Evolutionary conservation across 2,113 vertebrate genomes (phyloP), one percentile per base, ranked within the genome.

Genomic region (Macroglossus sobrinus): DNA sequence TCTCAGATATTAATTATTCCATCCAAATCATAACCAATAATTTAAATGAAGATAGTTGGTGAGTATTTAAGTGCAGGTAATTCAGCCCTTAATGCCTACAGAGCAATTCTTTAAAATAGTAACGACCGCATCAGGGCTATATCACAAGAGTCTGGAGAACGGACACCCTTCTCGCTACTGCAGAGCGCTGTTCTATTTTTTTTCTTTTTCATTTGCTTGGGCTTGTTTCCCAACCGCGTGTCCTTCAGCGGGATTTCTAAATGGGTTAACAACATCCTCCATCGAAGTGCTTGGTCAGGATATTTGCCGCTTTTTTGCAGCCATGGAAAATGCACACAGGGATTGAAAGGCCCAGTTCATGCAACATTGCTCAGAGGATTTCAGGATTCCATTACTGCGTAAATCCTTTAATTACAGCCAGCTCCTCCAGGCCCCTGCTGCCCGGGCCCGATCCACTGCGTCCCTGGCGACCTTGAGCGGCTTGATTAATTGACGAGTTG

Each of bases 401-500:
- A 98, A 98, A 97, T 96, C 97, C 89, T 98, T 97, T 94, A 97
- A 98, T 97, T 97, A 98, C 98, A 97, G 96, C 90, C 35, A 21
- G 92, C 94, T 97, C 94, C 96, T 98, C 59, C 75, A 74, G 95
- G 96, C 76, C 76, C 24, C 1, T 78, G 68, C 95, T 85, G 84
- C 93, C 93, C 14, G 7, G 93, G 76, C 93, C 79, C 97, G 95
- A 72, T 96, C 95, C 94, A 89, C 88, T 79, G 61, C 0, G 4
- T 96, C 93, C 94, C 96, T 79, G 84, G 90, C 8, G 96, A 96
- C 96, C 93, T 97, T 97, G 96, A 78, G 94, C 78, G 28, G 26
- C 92, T 94, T 97, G 96, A 95, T 97, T 97, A 98, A 97, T 97
- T 96, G 96, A 97, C 61, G n/a, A 88, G 84, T 78, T 93, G 93